Evolutionary conservation across 2,888 invertebrate species (phyloP).

Genomic region (Sipha maydis): DNA sequence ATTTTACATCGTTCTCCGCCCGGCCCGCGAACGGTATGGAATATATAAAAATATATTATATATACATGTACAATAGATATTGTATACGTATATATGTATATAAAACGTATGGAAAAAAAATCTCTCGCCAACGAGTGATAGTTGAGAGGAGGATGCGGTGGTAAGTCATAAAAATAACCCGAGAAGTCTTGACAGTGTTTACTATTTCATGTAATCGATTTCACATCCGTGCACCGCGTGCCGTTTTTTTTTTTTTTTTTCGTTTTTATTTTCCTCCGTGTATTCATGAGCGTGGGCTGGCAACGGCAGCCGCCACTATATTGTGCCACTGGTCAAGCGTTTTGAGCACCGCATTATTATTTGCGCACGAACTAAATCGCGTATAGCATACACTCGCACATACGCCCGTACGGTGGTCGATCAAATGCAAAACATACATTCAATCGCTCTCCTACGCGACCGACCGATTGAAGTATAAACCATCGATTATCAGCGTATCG

Average conservation of each 20-base stretch:
- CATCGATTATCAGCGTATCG: neutral
- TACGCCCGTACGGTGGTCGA: neutral
- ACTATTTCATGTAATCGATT: conserved; percentile 45
- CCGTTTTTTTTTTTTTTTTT: neutral
- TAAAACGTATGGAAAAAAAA: too few relatives aligned
- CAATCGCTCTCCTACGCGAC: neutral
- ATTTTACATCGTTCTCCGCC: conserved; percentile 43
- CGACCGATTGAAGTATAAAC: neutral
- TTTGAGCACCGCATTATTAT: neutral
- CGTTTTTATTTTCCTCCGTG: neutral
- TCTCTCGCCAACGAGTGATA: neutral
- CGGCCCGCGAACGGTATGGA: neutral
- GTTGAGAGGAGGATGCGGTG: neutral
- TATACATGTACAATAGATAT: too few relatives aligned
- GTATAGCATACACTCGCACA: neutral
- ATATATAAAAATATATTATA: conserved; percentile 25
- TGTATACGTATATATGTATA: conserved; percentile 5
- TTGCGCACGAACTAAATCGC: neutral
- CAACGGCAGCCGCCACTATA: neutral
- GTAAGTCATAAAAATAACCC: conserved; percentile 44
- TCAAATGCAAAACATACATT: conserved; percentile 2
- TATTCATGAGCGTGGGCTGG: neutral
- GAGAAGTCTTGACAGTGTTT: conserved; percentile 14
- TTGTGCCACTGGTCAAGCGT: neutral
- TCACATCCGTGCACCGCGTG: conserved; percentile 2